phyloP scores from a whole-genome alignment of 2,113 vertebrate genomes.

The Cephalopholis sonnerati region DNA sequence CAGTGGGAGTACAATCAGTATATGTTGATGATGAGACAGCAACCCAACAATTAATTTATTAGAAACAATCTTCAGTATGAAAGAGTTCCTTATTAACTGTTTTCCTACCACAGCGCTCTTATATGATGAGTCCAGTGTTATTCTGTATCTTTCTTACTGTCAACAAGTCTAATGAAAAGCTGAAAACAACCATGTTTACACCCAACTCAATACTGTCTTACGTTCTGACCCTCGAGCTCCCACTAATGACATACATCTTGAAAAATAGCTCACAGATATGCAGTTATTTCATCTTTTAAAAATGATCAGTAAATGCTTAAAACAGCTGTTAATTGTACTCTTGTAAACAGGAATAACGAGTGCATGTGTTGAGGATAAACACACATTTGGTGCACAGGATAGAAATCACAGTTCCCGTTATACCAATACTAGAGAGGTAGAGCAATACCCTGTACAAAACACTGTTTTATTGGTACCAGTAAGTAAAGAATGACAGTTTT shows the following conservation, averaged over 20 bases:
- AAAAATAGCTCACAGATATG: not conserved
- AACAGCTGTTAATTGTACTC: not conserved
- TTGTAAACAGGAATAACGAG: not conserved
- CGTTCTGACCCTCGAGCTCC: not conserved
- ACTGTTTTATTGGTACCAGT: too few relatives aligned
- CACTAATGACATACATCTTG: not conserved
- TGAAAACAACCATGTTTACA: not conserved
- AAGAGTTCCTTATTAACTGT: not conserved
- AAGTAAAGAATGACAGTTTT: too few relatives aligned
- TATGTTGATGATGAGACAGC: not conserved
- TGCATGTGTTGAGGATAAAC: not conserved
- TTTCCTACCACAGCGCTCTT: not conserved
- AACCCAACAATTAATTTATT: not conserved
- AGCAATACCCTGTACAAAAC: too few relatives aligned
- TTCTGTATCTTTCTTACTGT: not conserved
- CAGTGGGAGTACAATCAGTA: not conserved
- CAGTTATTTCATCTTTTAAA: not conserved
- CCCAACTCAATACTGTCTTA: not conserved
- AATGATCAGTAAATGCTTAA: not conserved
- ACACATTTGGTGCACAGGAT: not conserved
- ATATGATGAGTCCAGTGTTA: not conserved
- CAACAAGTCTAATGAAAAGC: constrained; percentile 1
- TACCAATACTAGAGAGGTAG: too few relatives aligned
- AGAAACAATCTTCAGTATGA: not conserved
- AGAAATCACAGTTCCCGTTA: not conserved